Evolutionary conservation across 2,888 invertebrate species (phyloP).

Genomic region (Dolichopus griseipennis): DNA sequence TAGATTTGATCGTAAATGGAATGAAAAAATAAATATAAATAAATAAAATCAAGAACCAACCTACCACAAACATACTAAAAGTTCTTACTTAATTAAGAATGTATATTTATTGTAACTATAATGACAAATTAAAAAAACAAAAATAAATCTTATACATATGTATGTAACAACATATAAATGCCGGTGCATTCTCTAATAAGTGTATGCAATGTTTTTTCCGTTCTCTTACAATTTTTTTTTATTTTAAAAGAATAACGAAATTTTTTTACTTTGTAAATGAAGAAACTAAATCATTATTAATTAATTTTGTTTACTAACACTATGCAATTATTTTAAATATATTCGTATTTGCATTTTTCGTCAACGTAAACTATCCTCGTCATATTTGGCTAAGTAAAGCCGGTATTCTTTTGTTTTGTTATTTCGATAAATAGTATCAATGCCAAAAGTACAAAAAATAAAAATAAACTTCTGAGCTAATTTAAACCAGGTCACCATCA

Average conservation of each 20-base stretch:
- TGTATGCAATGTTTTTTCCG: no score
- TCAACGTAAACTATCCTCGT: background rate
- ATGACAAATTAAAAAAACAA: no score
- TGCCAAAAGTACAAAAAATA: conserved; percentile 1
- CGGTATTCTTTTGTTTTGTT: background rate
- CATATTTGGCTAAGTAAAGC: background rate
- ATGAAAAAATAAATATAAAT: background rate
- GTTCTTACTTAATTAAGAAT: background rate
- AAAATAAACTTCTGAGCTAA: background rate
- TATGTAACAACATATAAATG: no score
- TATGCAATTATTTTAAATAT: background rate
- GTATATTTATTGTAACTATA: background rate
- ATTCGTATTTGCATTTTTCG: background rate
- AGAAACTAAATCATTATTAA: no score
- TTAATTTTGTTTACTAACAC: background rate
- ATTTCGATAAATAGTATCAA: background rate
- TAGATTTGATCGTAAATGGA: background rate
- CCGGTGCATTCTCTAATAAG: no score
- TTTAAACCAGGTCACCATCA: background rate
- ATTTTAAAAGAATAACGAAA: no score
- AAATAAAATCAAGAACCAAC: background rate
- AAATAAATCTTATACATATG: no score
- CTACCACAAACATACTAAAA: background rate
- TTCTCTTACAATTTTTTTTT: no score
- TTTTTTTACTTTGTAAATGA: no score